phyloP scores from a whole-genome alignment of 2,888 invertebrate genomes.

The Pharmacophagus antenor region DNA sequence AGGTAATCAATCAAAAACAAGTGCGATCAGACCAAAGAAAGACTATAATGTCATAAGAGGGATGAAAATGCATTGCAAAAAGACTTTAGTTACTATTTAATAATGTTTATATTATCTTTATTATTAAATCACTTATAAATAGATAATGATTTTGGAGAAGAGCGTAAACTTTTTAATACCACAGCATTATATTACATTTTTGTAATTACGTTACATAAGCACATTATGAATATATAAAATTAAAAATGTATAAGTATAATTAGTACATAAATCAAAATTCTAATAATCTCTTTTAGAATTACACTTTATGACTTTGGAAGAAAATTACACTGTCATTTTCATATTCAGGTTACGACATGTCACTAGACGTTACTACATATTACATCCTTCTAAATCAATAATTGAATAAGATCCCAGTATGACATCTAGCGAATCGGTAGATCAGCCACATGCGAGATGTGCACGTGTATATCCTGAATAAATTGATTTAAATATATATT shows the following conservation, averaged over 20 bases:
- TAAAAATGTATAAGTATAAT: no score
- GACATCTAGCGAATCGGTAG: constrained; percentile 45
- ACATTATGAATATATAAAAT: neutral
- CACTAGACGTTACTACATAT: constrained; percentile 27
- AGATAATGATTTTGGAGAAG: no score
- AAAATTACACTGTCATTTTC: constrained; percentile 27
- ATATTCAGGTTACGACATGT: constrained; percentile 24
- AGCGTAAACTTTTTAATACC: no score
- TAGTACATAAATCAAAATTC: no score
- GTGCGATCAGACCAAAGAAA: constrained; percentile 44
- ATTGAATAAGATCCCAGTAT: constrained; percentile 55
- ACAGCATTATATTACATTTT: no score
- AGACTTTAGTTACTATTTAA: neutral
- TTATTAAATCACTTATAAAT: no score
- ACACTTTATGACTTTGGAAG: neutral
- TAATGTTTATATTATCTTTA: constrained; percentile 4
- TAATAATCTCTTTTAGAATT: neutral
- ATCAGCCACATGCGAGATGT: constrained; percentile 65
- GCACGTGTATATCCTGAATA: no score
- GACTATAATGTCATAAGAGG: constrained; percentile 53
- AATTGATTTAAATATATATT: no score
- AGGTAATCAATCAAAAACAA: constrained; percentile 41
- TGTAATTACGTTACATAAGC: neutral
- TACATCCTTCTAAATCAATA: constrained; percentile 42
- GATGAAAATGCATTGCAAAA: constrained; percentile 40